Percentiles rank a stretch among this genome's conserved stretches.
phyloP scores from a whole-genome alignment of 2,888 invertebrate genomes.

The Glomeris marginata region DNA sequence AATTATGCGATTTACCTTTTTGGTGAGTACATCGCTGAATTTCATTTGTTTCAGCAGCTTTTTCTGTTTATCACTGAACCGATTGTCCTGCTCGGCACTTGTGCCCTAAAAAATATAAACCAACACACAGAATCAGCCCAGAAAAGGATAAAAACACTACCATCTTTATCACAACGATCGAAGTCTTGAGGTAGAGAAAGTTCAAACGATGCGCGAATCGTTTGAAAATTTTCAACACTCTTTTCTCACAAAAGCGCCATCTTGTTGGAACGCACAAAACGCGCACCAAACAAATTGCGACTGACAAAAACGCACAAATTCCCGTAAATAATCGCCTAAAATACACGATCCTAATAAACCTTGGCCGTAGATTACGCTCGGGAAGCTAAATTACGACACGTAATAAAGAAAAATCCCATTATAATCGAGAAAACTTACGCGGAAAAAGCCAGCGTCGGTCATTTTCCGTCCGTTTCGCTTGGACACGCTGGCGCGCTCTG shows the following conservation, averaged over 20 bases:
- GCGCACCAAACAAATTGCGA: too few relatives aligned
- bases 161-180: too few relatives aligned
- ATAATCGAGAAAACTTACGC: slow-evolving; percentile 4
- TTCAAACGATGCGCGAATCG: too few relatives aligned
- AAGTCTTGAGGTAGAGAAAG: background rate
- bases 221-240: background rate
- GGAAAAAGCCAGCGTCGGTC: slow-evolving; percentile 12
- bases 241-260: background rate
- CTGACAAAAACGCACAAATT: too few relatives aligned
- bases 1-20: slow-evolving; percentile 59
- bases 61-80: slow-evolving; percentile 99
- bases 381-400: background rate
- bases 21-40: slow-evolving; percentile 84
- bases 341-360: too few relatives aligned
- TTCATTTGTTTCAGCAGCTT: slow-evolving; percentile 98
- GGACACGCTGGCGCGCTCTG: too few relatives aligned
- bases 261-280: background rate
- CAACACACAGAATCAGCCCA: too few relatives aligned
- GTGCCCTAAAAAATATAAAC: slow-evolving; percentile 62
- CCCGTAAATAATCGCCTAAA: too few relatives aligned
- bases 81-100: slow-evolving; percentile 94
- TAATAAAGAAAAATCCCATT: too few relatives aligned
- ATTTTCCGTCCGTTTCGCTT: slow-evolving; percentile 3
- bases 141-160: too few relatives aligned
- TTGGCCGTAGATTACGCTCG: too few relatives aligned